Base-by-base conservation (phyloP, 2,113 vertebrate species). In the Henicopernis longicauda region DNA sequence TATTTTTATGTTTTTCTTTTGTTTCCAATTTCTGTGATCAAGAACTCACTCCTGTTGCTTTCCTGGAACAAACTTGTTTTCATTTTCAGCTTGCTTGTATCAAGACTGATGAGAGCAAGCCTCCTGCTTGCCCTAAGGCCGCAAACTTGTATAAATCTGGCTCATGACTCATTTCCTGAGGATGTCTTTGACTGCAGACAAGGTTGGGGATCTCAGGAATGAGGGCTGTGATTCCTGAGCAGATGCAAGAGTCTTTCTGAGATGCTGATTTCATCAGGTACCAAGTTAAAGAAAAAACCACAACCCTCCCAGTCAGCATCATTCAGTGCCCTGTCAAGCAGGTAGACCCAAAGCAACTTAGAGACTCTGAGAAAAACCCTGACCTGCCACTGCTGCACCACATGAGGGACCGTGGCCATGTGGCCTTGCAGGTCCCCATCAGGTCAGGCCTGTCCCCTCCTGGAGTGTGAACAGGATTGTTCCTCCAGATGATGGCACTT, bases 111-210 rank as follows among this genome's bases (percentile, higher is more conserved):
- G 86, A 91, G 86, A 93, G 80, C 80, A 59, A 96, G 65, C 44
- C 80, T 93, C 62, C 86, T 89, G 76, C 54, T 62, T 94, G 91
- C 94, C 94, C 89, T 86, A 38, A 81, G 91, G 86, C 93, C 82
- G 84, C 47, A 67, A 82, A 89, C 61, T 95, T 89, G 44, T 94
- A 44, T 94, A 95, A 93, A 93, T 93, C 86, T 82, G 69, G 86
- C 55, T 89, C 86, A 87, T 93, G 86, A 95, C 55, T 92, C 80
- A 86, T 81, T 95, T 97, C 91, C 86, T 95, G 86, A 94, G 86
- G 94, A 91, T 63, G 89, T 78, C 91, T 89, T 77, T 4, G 17
- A 63, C 63, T 94, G 72, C 84, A 93, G 81, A 89, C 42, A 59
- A 93, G 54, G 59, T 62, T 89, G 80, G 32, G 85, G 91, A 86